A percentile compares a stretch with the other conserved stretches of the same genome.
These are phyloP conservation scores for Sphaerophoria rueppellii DNA, from an alignment of 2,888 invertebrate genomes.

Conservation along the genomic window DNA sequence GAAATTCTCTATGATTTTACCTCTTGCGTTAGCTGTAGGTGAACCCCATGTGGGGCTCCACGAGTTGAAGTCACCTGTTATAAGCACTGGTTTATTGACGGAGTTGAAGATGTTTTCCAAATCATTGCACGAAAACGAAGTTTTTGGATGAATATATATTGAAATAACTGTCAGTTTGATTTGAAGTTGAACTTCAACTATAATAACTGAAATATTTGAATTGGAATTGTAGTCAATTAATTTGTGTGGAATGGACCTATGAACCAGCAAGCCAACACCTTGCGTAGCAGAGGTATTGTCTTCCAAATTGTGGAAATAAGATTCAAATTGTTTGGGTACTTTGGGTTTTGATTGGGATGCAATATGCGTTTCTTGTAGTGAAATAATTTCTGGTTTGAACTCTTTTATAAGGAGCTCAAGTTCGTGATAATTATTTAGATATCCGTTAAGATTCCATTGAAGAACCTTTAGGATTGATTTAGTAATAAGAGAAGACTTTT, in stretches of 20 bases:
- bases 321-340: slow-evolving; percentile 25
- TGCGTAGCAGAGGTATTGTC: slow-evolving; percentile 41
- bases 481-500: slow-evolving; percentile 2
- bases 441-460: slow-evolving; percentile 14
- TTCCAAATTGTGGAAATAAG: slow-evolving; percentile 43
- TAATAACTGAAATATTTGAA: too few relatives aligned
- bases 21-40: neutral
- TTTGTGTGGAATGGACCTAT: slow-evolving; percentile 49
- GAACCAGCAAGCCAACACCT: slow-evolving; percentile 52
- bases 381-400: slow-evolving; percentile 50
- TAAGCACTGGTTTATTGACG: neutral
- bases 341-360: neutral
- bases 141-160: slow-evolving; percentile 13
- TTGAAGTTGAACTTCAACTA: slow-evolving; percentile 21
- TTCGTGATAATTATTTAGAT: slow-evolving; percentile 7
- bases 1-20: neutral
- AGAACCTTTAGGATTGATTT: slow-evolving; percentile 6
- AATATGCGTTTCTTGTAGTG: slow-evolving; percentile 64
- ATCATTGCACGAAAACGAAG: too few relatives aligned
- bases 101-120: neutral
- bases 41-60: slow-evolving; percentile 30
- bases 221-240: too few relatives aligned
- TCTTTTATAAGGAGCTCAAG: slow-evolving; percentile 13
- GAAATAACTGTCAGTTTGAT: slow-evolving; percentile 17
- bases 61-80: slow-evolving; percentile 36